phyloP scores from a whole-genome alignment of 2,113 vertebrate species.

The Xiphorhynchus elegans region DNA sequence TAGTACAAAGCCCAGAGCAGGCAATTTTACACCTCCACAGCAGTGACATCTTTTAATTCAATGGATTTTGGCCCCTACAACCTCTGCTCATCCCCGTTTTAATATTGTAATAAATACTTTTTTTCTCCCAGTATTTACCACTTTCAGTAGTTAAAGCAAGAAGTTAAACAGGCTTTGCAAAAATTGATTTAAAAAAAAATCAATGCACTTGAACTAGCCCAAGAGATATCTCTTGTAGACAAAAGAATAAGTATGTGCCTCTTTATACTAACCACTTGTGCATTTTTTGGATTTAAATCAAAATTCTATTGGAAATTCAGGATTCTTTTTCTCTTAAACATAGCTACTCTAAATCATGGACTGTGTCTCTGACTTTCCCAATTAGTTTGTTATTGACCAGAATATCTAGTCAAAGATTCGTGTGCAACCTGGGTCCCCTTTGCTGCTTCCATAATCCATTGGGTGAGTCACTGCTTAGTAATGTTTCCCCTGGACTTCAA shows the following conservation, averaged over 20 bases:
- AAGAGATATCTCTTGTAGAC: neutral
- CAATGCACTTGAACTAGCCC: neutral
- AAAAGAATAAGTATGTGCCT: neutral
- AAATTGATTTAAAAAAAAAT: neutral
- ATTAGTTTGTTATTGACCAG: constrained; percentile 29
- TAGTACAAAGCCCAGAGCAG: neutral
- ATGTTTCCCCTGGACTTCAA: neutral
- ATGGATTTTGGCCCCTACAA: neutral
- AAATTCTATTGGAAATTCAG: neutral
- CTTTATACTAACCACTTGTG: neutral
- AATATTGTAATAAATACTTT: neutral
- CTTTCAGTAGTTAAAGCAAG: neutral
- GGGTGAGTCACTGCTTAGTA: neutral
- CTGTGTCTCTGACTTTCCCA: constrained; percentile 12
- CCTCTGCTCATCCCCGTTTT: neutral
- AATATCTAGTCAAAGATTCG: neutral
- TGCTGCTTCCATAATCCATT: neutral
- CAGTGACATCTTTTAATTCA: neutral
- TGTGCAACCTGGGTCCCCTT: neutral
- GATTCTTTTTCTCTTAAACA: neutral
- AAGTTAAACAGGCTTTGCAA: neutral
- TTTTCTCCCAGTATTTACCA: neutral
- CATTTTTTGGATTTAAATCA: constrained; percentile 23
- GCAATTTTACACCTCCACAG: neutral
- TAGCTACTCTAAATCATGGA: neutral